Percentiles rank a stretch among this genome's conserved stretches.
phyloP scores from a whole-genome alignment of 1,140 invertebrate genomes.

The Penaeus japonicus region DNA sequence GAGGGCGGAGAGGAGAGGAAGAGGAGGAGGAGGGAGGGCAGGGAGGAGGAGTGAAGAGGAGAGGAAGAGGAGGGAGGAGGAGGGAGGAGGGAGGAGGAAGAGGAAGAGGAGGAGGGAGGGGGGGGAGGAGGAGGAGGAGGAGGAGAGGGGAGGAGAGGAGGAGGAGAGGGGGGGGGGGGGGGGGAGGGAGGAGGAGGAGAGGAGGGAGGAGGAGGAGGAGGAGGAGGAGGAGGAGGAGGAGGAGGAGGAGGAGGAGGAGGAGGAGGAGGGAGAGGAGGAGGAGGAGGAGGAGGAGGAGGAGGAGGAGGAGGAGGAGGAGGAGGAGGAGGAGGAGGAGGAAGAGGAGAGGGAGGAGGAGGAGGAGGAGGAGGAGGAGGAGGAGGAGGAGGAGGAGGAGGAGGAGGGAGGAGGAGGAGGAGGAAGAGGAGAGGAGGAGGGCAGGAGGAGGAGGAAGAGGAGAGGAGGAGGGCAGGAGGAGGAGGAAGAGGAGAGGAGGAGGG shows the following conservation, averaged over 20 bases:
- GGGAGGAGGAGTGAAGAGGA: not conserved
- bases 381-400: not conserved
- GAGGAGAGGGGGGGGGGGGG: not conserved
- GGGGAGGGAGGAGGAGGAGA: not conserved
- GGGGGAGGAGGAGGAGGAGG: not conserved
- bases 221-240: not conserved
- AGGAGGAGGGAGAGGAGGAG: not conserved
- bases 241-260: not conserved
- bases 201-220: not conserved
- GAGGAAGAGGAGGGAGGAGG: not conserved
- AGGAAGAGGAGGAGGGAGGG: too few relatives aligned
- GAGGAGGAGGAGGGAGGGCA: not conserved
- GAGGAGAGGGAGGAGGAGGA: not conserved
- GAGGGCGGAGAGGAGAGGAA: not conserved
- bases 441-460: not conserved
- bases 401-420: not conserved
- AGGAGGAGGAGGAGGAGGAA: not conserved
- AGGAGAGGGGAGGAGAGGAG: not conserved
- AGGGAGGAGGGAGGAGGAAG: not conserved
- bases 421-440: not conserved
- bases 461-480: not conserved
- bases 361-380: not conserved
- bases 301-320: not conserved
- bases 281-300: not conserved
- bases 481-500: not conserved